Evolutionary conservation across 2,113 vertebrate genomes (phyloP), one percentile per base, ranked within the genome.

Genomic region (Otocyon megalotis): DNA sequence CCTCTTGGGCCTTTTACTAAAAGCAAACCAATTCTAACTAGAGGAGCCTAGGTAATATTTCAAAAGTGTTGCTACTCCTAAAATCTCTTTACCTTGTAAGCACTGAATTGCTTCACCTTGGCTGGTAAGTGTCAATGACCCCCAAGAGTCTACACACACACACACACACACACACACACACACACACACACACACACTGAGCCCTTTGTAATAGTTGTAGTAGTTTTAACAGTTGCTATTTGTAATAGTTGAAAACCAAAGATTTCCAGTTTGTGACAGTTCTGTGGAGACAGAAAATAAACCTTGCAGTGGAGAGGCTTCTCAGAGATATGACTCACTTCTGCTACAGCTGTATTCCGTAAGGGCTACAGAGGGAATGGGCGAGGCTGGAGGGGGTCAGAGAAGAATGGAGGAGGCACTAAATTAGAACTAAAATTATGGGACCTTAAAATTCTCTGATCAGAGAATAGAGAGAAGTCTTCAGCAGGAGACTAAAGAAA

Each of bases 281-380:
- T 54, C 69, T 81, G 22, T 88, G 9, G 5, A 95, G 71, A 95
- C 1, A 96, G 62, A 97, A 97, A 97, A 93, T 77, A 79, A 84
- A 69, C 28, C 13, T 48, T 58, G 63, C 35, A 67, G 26, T 26
- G 60, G 28, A 63, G 48, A 82, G 88, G 56, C 11, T 95, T 22
- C 43, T 74, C 83, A 96, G 71, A 96, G 54, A 90, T 97, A 95
- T 94, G 22, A 97, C 85, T 98, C 89, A 83, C 30, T 97, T 88
- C 71, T 79, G 65, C 58, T 79, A 97, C 95, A 96, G 54, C 60
- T 92, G 90, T 71, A 17, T 90, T 96, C 85, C 82, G 56, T 2
- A n/a, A 67, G 81, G 83, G 62, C 58, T 26, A 2, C 5, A 50
- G 37, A 58, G 20, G 88, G 79, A 32, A 43, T 79, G 72, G 43